Evolutionary conservation across 2,113 vertebrate species (phyloP), one percentile per base, ranked within the genome.

Genomic region (Conger conger): DNA sequence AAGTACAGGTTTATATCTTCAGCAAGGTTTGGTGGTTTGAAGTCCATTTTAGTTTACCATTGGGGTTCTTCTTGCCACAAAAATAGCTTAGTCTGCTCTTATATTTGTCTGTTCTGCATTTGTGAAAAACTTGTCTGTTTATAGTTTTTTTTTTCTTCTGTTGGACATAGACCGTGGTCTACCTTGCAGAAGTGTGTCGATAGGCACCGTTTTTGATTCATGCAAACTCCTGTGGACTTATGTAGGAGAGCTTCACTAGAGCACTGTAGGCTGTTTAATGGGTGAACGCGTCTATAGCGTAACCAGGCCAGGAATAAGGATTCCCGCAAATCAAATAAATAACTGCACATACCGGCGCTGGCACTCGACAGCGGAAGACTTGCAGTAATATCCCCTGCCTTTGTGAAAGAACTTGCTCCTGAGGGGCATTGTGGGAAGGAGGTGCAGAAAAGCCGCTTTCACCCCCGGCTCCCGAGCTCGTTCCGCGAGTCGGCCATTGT

Each of bases 401-500:
- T 36, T 37, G 13, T 36, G 76, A 77, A 15, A 13, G 27, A 76
- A 17, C 38, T 16, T n/a, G 38, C 82, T 63, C 77, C 83, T 37
- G 36, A 33, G 77, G 76, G 83, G 83, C 30, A 27, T 33, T 42
- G n/a, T 33, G 30, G 42, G 50, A 11, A n/a, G 33, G 33, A 79
- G 45, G 38, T 16, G 50, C 27, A 45, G 18, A 84, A 11, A 78
- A 78, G 76, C 18, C 36, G 76, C 76, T 60, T 37, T 16, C 17
- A 23, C 45, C 54, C 76, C 13, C 76, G 11, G 36, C 76, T 54
- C 50, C 35, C 17, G 15, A 79, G 53, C 83, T 15, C 45, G 35
- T 50, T 84, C 76, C 91, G 94, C 93, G 94, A 91, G 91, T 91
- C 88, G 16, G 86, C 90, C 92, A 92, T 94, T 94, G 94, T 94